These are phyloP conservation scores for Hipparchia sbordonii DNA, from an alignment of 2,888 invertebrate species.

Conservation along the genomic window DNA sequence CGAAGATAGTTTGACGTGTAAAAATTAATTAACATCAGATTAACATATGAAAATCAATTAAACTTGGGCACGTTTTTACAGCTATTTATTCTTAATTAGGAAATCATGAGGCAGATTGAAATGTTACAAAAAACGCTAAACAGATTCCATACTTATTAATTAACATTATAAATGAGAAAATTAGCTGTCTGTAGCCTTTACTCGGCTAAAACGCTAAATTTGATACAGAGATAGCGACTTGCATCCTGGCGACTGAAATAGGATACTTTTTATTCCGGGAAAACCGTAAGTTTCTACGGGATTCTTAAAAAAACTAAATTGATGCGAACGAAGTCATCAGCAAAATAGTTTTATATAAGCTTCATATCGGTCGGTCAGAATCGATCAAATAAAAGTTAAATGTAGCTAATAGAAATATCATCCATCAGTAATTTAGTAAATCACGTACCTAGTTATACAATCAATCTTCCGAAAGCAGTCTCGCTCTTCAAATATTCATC, in stretches of 20 bases:
- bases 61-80: conserved; percentile 26
- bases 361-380: conserved; percentile 3
- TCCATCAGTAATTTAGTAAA: conserved; percentile 5
- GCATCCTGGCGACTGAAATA: no score
- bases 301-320: no score
- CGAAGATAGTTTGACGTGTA: conserved; percentile 4
- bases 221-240: no score
- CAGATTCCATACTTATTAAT: no score
- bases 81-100: conserved; percentile 32
- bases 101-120: conserved; percentile 17
- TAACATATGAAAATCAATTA: conserved; percentile 30
- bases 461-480: conserved; percentile 2
- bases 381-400: not conserved
- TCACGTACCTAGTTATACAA: not conserved
- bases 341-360: not conserved
- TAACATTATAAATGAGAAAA: no score
- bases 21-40: conserved; percentile 30
- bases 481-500: not conserved
- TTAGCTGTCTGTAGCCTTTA: no score
- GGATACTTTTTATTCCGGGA: no score
- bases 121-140: conserved; percentile 16
- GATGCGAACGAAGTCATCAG: no score
- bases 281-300: no score
- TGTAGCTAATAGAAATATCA: conserved; percentile 1
- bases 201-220: no score